phyloP scores from a whole-genome alignment of 2,797 vertebrate species.

The Rhadinocentrus ornatus region DNA sequence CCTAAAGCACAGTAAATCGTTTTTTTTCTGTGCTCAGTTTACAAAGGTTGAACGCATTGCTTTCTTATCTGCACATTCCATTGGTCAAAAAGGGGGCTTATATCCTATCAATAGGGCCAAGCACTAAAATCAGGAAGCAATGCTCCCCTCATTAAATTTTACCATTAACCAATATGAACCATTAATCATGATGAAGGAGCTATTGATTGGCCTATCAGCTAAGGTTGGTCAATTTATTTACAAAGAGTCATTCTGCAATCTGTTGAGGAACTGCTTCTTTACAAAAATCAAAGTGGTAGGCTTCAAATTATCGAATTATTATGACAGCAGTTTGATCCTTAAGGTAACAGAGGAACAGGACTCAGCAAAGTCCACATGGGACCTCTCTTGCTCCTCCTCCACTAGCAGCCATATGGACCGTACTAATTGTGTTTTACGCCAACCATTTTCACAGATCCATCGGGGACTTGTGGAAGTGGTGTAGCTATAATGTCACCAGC shows the following conservation, averaged over 20 bases:
- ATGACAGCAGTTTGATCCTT: conserved; percentile 80
- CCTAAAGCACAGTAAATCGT: conserved; percentile 75
- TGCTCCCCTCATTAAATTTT: conserved; percentile 70
- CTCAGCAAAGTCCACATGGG: conserved; percentile 68
- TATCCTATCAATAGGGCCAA: conserved; percentile 66
- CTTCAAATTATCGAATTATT: conserved; percentile 71
- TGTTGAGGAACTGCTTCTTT: conserved; percentile 41
- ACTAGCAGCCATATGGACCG: conserved; percentile 80
- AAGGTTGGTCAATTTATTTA: conserved; percentile 67
- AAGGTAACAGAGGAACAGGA: conserved; percentile 75
- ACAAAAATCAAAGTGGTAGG: conserved; percentile 33
- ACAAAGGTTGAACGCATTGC: conserved; percentile 66
- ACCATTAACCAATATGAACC: conserved; percentile 71
- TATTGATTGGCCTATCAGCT: conserved; percentile 69
- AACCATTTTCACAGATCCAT: conserved; percentile 79
- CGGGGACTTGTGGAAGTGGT: conserved; percentile 81
- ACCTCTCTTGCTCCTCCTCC: conserved; percentile 69
- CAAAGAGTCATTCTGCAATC: conserved; percentile 49
- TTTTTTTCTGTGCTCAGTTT: conserved; percentile 68
- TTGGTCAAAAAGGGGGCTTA: conserved; percentile 54
- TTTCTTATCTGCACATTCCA: conserved; percentile 61
- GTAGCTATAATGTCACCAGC: conserved; percentile 82
- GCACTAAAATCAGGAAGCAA: conserved; percentile 70
- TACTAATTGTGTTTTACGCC: conserved; percentile 83
- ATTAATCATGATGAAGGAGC: conserved; percentile 77